Conservation (phyloP, 2,888 invertebrate genomes). For the Stenodema calcarata region DNA sequence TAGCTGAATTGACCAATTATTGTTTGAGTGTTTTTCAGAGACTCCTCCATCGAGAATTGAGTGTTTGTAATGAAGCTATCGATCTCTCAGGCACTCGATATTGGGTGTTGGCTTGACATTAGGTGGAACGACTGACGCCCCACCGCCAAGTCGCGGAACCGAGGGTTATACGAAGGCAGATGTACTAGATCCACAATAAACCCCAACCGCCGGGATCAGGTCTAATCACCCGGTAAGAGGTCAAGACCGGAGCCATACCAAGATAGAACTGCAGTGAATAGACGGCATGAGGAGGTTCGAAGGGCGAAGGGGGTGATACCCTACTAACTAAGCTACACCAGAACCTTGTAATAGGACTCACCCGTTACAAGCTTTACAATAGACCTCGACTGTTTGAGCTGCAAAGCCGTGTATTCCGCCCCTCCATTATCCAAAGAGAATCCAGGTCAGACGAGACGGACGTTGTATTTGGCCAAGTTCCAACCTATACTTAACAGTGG, state of each 20-base stretch:
- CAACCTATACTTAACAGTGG: slow-evolving; percentile 1
- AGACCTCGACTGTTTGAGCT: slow-evolving; percentile 13
- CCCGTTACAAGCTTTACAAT: slow-evolving; percentile 19
- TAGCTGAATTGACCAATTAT: too few relatives aligned
- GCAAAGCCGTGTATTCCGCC: slow-evolving; percentile 4
- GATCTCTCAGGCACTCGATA: too few relatives aligned
- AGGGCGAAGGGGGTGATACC: not conserved
- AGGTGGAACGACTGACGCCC: not conserved
- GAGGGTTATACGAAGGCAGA: not conserved
- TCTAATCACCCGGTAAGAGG: slow-evolving; percentile 1
- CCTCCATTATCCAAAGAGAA: slow-evolving; percentile 3
- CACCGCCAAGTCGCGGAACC: not conserved
- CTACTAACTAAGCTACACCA: slow-evolving; percentile 13
- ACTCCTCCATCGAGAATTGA: too few relatives aligned
- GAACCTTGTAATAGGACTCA: slow-evolving; percentile 16
- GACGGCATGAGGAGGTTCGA: too few relatives aligned
- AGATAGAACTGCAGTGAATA: not conserved
- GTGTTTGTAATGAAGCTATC: too few relatives aligned
- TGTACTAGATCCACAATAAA: not conserved
- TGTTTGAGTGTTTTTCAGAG: too few relatives aligned
- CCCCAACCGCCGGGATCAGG: not conserved
- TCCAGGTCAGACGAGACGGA: slow-evolving; percentile 16
- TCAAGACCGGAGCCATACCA: not conserved
- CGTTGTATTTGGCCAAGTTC: slow-evolving; percentile 24
- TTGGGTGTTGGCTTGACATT: not conserved